Evolutionary conservation across 2,113 vertebrate genomes (phyloP), one percentile per base, ranked within the genome.

Genomic region (Maccullochella peelii): DNA sequence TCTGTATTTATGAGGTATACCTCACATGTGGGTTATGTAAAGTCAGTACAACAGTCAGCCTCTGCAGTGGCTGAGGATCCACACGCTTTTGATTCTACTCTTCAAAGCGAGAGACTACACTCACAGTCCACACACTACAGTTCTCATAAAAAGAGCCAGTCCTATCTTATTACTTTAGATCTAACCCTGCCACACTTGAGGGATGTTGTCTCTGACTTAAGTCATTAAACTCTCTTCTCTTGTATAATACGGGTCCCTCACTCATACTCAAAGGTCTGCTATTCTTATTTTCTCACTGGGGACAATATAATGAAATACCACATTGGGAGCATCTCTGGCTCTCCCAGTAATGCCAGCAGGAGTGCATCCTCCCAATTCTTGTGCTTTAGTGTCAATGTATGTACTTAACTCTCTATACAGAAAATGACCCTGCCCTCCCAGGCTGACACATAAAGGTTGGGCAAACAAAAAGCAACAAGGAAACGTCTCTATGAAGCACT

Each of bases 21-120:
- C 70, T 80, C 66, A 58, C 38, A 81, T 85, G 74, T 42, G 65
- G 76, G 67, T 91, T 92, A 86, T 65, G 73, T 88, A 84, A 91
- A 92, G 82, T 90, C 84, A 87, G 86, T 80, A 89, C 79, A 91
- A 85, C 85, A 88, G 63, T 77, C 84, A 72, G 84, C 73, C 86
- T 92, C 86, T 91, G 87, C 84, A 83, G 89, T 72, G 68, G 80
- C 67, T 54, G 76, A 82, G 65, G 72, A 78, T 89, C 73, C 76
- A 80, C 65, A 79, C 10, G 25, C 87, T 80, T 92, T 83, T 92
- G 86, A 93, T 91, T 92, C 86, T 16, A 8, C 78, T 82, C 86
- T 88, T 86, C 89, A 88, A 89, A 89, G 89, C 25, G 2, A 73
- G 69, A 85, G 78, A 76, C 75, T 77, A 8, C 80, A 72, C 75